A percentile compares a stretch with the other conserved stretches of the same genome.
Conservation (phyloP, 2,113 vertebrate genomes). For the Stigmatopora argus region DNA sequence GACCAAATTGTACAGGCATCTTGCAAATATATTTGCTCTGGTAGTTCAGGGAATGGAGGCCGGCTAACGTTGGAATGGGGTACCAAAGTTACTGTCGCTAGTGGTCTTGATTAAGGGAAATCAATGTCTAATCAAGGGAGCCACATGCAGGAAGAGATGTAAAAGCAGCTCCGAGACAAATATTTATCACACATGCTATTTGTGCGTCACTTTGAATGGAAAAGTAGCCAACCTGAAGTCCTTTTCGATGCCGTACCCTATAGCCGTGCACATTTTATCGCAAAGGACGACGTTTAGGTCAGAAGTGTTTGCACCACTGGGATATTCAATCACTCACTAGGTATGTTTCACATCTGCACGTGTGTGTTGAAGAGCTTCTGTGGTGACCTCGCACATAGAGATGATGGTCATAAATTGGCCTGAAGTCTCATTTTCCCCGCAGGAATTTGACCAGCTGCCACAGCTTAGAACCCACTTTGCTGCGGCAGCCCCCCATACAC, state of each 20-base stretch:
- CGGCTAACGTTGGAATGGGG: constrained; percentile 23
- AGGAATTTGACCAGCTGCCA: constrained; percentile 59
- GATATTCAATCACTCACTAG: constrained; percentile 44
- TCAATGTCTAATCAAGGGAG: constrained; percentile 61
- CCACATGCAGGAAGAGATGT: constrained; percentile 10
- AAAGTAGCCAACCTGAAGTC: constrained; percentile 8
- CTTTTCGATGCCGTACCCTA: neutral
- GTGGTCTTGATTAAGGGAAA: constrained; percentile 47
- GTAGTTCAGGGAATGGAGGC: constrained; percentile 3
- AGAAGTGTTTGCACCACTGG: constrained; percentile 15
- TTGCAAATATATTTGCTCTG: constrained; percentile 11
- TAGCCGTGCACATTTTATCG: constrained; percentile 16
- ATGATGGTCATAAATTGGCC: constrained; percentile 63
- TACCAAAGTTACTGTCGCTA: constrained; percentile 16
- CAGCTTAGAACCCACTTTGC: constrained; percentile 48
- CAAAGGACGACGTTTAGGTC: constrained; percentile 30
- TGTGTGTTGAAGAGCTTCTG: constrained; percentile 31
- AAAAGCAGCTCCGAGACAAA: constrained; percentile 10
- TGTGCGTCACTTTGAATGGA: constrained; percentile 5
- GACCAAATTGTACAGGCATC: constrained; percentile 9
- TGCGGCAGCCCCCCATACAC: constrained; percentile 5
- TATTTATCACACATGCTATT: constrained; percentile 22
- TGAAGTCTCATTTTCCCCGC: constrained; percentile 52
- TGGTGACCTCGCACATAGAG: constrained; percentile 57
- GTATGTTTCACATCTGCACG: constrained; percentile 34